Conservation (phyloP, 2,113 vertebrate species). For the Melanostigma gelatinosum region DNA sequence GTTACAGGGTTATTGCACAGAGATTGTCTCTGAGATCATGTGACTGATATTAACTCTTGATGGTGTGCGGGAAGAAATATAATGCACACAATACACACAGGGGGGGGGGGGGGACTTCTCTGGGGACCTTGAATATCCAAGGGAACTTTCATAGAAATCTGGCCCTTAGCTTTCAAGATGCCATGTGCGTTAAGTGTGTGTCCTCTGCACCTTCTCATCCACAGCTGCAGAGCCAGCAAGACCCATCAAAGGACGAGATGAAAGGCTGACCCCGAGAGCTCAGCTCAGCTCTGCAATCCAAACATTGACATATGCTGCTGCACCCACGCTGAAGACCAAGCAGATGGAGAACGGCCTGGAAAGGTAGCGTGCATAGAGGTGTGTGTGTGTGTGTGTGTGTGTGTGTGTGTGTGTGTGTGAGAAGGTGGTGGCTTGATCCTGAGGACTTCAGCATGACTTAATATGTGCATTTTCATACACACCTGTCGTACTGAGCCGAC, state of each 20-base stretch:
- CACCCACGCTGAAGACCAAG: constrained; percentile 70
- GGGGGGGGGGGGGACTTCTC: background rate
- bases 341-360: constrained; percentile 84
- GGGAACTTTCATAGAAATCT: background rate
- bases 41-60: background rate
- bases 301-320: constrained; percentile 83
- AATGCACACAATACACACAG: background rate
- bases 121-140: background rate
- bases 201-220: constrained; percentile 1
- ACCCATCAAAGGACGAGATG: constrained; percentile 76
- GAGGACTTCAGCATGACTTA: constrained; percentile 16
- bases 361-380: constrained; percentile 52
- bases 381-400: constrained; percentile 3
- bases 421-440: constrained; percentile 44
- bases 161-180: background rate
- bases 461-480: constrained; percentile 71
- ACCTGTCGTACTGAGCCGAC: constrained; percentile 39
- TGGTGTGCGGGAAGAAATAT: background rate
- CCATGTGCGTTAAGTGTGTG: background rate
- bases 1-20: background rate
- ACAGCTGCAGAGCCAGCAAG: constrained; percentile 41
- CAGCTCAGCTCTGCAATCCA: constrained; percentile 44
- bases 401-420: constrained; percentile 13
- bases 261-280: constrained; percentile 60
- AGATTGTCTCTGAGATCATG: background rate